Conservation (phyloP, 2,113 vertebrate species). For the Zapornia atra region DNA sequence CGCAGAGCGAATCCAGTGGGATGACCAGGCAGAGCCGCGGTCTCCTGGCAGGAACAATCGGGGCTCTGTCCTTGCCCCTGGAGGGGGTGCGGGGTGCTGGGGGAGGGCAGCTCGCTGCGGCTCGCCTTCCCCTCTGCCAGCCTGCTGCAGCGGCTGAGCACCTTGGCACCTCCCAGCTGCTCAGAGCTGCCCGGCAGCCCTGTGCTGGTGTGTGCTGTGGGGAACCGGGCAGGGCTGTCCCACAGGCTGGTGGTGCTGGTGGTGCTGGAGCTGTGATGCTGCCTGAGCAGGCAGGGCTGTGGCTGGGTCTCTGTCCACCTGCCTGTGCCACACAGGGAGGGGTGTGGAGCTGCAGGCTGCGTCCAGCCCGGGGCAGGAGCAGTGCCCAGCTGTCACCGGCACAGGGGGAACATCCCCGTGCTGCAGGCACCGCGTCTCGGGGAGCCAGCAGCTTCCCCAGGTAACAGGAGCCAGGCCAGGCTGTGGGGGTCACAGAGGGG, state of each 20-base stretch:
- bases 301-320: background rate
- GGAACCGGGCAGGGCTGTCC: background rate
- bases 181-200: background rate
- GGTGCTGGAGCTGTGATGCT: no score
- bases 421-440: accelerated
- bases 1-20: background rate
- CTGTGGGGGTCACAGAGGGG: background rate
- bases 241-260: background rate
- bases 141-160: background rate
- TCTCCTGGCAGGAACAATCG: background rate
- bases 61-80: background rate
- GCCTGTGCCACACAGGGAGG: background rate
- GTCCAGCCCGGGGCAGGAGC: background rate
- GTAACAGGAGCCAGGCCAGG: background rate
- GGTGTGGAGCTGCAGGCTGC: background rate
- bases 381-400: background rate
- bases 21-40: background rate
- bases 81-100: background rate
- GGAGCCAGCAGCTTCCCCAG: background rate
- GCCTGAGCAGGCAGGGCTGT: no score
- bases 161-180: background rate
- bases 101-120: background rate
- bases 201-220: background rate
- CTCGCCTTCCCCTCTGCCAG: background rate
- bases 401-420: accelerated